Evolutionary conservation across 2,113 vertebrate genomes (phyloP).

Genomic region (Penelope pileata): DNA sequence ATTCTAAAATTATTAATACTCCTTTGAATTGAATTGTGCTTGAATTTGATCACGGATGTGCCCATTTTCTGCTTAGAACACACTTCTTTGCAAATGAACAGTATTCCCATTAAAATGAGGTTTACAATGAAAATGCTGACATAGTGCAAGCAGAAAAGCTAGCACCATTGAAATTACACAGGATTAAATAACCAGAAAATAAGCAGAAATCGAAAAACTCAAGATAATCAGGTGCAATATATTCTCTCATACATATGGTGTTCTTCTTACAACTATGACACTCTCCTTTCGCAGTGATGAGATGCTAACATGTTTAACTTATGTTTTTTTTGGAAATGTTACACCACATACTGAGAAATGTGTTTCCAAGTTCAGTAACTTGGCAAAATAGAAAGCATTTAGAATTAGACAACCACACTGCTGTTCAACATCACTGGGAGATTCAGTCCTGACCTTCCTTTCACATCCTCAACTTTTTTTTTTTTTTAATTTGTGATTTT

Average conservation of each 20-base stretch:
- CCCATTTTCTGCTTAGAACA: slow-evolving; percentile 40
- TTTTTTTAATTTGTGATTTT: neutral
- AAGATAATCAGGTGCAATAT: neutral
- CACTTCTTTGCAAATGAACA: slow-evolving; percentile 39
- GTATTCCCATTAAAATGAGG: slow-evolving; percentile 37
- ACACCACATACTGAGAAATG: neutral
- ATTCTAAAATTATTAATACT: neutral
- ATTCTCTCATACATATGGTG: neutral
- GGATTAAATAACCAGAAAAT: neutral
- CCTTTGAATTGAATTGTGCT: neutral
- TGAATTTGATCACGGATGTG: neutral
- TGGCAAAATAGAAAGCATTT: neutral
- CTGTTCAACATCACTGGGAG: neutral
- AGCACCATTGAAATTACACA: neutral
- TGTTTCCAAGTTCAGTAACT: neutral
- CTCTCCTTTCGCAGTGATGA: neutral
- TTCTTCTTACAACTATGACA: neutral
- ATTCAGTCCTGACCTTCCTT: neutral
- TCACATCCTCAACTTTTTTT: neutral
- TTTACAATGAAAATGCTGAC: slow-evolving; percentile 58
- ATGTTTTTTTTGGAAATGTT: neutral
- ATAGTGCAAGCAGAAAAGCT: slow-evolving; percentile 18
- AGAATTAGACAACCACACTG: neutral
- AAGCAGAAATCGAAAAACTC: neutral
- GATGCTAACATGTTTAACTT: neutral